Evolutionary conservation across 2,113 vertebrate species (phyloP).

Genomic region (Daboia siamensis): DNA sequence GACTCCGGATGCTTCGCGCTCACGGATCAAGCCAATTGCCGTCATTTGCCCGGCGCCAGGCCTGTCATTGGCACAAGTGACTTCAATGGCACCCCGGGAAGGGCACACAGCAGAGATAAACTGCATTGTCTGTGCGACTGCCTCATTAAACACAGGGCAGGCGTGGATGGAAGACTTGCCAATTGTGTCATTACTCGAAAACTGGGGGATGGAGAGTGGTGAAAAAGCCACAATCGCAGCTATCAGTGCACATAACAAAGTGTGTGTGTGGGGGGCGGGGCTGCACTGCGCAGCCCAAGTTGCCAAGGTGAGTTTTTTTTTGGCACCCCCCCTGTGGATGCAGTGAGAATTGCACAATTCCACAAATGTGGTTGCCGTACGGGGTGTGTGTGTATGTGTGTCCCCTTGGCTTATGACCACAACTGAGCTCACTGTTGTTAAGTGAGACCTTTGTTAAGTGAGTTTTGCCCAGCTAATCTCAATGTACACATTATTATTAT

Average conservation of each 20-base stretch:
- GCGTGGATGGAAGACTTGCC: not conserved
- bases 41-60: not conserved
- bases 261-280: too few relatives aligned
- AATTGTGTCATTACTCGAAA: not conserved
- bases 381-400: too few relatives aligned
- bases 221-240: not conserved
- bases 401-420: too few relatives aligned
- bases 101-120: not conserved
- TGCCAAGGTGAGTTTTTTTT: not conserved
- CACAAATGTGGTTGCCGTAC: not conserved
- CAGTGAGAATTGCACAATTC: not conserved
- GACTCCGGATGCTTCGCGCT: too few relatives aligned
- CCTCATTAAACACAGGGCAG: not conserved
- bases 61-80: too few relatives aligned
- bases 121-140: not conserved
- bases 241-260: not conserved
- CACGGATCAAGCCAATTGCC: not conserved
- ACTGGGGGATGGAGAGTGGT: accelerated
- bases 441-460: too few relatives aligned
- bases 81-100: not conserved
- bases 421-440: too few relatives aligned
- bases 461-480: too few relatives aligned
- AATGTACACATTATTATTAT: too few relatives aligned
- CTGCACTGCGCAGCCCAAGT: not conserved
- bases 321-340: not conserved